Evolutionary conservation across 1,140 invertebrate species (phyloP).

Genomic region (Philotrypesis tridentata): DNA sequence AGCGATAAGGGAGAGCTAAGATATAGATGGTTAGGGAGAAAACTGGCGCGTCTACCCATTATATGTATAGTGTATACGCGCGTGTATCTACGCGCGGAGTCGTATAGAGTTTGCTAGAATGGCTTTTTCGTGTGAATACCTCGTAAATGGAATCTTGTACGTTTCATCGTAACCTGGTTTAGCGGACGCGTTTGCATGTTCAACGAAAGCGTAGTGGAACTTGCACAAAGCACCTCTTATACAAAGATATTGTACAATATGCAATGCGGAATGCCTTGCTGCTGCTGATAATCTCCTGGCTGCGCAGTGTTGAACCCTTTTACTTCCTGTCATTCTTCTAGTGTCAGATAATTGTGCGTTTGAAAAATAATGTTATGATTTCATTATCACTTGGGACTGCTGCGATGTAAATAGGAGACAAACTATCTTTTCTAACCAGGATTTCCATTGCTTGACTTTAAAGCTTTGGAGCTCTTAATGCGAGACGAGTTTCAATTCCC

Average conservation of each 20-base stretch:
- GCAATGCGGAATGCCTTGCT: background rate
- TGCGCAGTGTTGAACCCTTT: background rate
- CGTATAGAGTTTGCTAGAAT: background rate
- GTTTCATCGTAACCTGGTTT: background rate
- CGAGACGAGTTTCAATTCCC: background rate
- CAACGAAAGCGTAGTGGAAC: background rate
- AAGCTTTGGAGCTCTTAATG: background rate
- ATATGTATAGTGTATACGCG: background rate
- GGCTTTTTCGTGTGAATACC: background rate
- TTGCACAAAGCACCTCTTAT: background rate
- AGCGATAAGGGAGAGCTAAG: background rate
- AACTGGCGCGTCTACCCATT: no score
- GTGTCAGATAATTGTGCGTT: background rate
- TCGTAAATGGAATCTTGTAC: background rate
- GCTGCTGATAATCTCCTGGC: background rate
- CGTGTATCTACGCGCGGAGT: no score
- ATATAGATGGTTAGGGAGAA: background rate
- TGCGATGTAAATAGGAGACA: no score
- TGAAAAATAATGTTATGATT: background rate
- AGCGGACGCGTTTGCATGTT: background rate
- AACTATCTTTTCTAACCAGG: background rate
- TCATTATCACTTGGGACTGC: background rate
- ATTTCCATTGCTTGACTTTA: background rate
- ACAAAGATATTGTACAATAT: background rate
- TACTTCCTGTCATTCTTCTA: background rate